Evolutionary conservation across 1,140 invertebrate genomes (phyloP), one percentile per base, ranked within the genome.

Genomic region (Araneus ventricosus): DNA sequence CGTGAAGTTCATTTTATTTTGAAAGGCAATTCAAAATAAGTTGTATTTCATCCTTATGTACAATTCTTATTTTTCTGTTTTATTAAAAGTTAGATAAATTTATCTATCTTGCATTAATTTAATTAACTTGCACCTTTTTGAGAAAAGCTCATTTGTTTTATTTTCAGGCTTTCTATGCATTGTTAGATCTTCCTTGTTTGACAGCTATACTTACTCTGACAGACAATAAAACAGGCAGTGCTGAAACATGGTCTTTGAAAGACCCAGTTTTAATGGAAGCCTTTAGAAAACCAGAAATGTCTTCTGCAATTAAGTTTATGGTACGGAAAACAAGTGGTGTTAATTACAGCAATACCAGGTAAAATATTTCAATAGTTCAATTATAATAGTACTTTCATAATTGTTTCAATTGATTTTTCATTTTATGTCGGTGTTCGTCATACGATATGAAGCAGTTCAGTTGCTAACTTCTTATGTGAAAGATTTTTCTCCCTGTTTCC

Each of bases 171-270:
- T 93, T 93, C 39, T 37, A 93, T 27, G 30, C 59, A 5, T 41
- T 93, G 4, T 52, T 93, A n/a, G 92, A 93, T 88, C 87, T 93
- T 41, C 92, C 92, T 37, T 93, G 92, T 41, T 93, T 93, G 57
- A 82, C 92, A 34, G 86, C 92, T 39, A 52, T 93, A 59, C 61
- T 93, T 6, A 70, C 88, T 37, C 52, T 93, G 10, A 89, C 63
- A 7, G 87, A 93, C 39, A 61, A 57, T 79, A 93, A 84, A 84
- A 17, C 86, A 24, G 30, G 79, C n/a, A 41, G 17, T 82, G 24
- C 85, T 39, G 92, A 93, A 20, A n/a, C 86, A 14, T 52, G 37
- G 61, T 1, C 39, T 30, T 30, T 85, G 17, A 93, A 84, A 89
- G 86, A 93, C 30, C 52, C 92, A 41, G 14, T 5, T 27, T 80